Evolutionary conservation across 2,888 invertebrate species (phyloP).

Genomic region (Acronicta psi): DNA sequence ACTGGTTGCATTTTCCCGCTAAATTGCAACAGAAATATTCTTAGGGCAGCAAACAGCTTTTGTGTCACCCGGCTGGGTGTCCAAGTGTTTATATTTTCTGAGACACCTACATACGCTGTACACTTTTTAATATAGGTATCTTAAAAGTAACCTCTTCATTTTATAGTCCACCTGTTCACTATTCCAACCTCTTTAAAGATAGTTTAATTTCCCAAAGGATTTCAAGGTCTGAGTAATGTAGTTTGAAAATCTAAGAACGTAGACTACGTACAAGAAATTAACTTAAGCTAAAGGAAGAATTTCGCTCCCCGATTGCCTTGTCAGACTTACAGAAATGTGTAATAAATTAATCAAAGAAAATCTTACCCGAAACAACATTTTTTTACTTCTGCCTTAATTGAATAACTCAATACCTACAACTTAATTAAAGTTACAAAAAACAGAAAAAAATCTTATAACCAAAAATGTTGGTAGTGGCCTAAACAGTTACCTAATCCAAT

Average conservation of each 20-base stretch:
- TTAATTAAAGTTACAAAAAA: constrained; percentile 48
- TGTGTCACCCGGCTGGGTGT: constrained; percentile 7
- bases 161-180: neutral
- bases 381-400: constrained; percentile 40
- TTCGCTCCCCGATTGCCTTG: constrained; percentile 23
- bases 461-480: constrained; percentile 30
- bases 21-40: constrained; percentile 10
- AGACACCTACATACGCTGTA: neutral
- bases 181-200: neutral
- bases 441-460: constrained; percentile 27
- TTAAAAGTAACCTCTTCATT: neutral
- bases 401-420: constrained; percentile 39
- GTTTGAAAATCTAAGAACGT: neutral
- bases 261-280: constrained; percentile 7
- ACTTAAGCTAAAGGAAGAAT: constrained; percentile 11
- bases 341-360: constrained; percentile 43
- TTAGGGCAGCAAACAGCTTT: constrained; percentile 4
- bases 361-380: constrained; percentile 21
- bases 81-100: constrained; percentile 2
- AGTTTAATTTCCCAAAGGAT: neutral
- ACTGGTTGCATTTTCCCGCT: neutral
- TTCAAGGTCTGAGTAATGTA: neutral
- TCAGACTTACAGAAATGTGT: constrained; percentile 32
- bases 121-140: neutral
- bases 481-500: constrained; percentile 44